Conservation (phyloP, 2,113 vertebrate species). For the Charadrius vociferus region DNA sequence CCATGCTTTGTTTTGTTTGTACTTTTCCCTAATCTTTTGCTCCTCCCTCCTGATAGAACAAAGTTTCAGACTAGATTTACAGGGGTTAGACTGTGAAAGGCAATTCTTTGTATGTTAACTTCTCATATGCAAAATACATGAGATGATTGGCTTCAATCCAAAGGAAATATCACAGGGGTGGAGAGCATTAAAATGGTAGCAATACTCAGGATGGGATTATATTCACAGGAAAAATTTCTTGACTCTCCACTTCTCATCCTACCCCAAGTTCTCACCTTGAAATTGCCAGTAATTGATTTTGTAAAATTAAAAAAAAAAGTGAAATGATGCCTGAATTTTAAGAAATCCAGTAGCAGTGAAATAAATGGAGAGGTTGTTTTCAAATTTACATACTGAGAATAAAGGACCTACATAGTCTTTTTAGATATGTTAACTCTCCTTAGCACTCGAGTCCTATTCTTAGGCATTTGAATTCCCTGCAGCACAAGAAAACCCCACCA, state of each 20-base stretch:
- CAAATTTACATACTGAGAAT: neutral
- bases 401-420: neutral
- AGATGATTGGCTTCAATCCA: neutral
- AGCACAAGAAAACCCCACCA: fast-evolving
- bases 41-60: neutral
- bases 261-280: neutral
- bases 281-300: neutral
- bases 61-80: neutral
- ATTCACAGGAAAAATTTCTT: neutral
- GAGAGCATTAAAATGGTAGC: neutral
- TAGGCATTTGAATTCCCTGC: neutral
- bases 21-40: neutral
- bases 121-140: neutral
- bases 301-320: neutral
- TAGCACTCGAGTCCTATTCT: neutral
- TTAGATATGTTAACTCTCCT: neutral
- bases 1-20: neutral
- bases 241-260: neutral
- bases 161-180: neutral
- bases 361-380: neutral
- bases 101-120: neutral
- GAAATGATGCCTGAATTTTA: neutral
- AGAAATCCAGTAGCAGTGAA: neutral
- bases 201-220: neutral
- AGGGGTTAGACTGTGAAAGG: neutral